Evolutionary conservation across 2,113 vertebrate genomes (phyloP).

Genomic region (Hydropotes inermis): DNA sequence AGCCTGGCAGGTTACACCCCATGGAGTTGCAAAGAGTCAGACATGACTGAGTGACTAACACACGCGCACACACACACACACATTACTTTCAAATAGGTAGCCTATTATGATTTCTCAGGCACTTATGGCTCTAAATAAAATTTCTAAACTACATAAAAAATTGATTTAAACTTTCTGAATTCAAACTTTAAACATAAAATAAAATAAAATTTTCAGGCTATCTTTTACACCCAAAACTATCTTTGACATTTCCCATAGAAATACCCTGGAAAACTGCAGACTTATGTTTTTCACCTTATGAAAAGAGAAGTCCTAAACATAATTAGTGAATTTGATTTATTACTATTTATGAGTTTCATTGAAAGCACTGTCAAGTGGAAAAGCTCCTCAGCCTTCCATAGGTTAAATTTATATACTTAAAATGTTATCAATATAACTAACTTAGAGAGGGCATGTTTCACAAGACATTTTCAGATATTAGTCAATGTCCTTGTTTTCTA

Average conservation of each 20-base stretch:
- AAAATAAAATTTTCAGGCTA: neutral
- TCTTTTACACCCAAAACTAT: neutral
- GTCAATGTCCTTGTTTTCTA: neutral
- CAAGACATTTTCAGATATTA: neutral
- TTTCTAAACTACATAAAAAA: neutral
- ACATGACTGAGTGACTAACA: too few relatives aligned
- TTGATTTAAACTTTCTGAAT: neutral
- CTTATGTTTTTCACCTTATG: neutral
- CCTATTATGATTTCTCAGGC: neutral
- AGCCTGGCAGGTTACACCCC: neutral
- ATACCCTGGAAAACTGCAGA: neutral
- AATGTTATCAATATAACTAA: neutral
- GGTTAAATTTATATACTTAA: neutral
- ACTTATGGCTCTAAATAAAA: neutral
- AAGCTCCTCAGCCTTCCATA: neutral
- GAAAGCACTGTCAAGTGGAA: neutral
- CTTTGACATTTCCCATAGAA: neutral
- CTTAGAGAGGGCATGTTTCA: neutral
- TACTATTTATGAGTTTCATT: neutral
- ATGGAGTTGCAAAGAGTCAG: accelerated
- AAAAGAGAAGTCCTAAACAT: neutral
- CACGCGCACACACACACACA: neutral
- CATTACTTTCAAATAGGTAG: neutral
- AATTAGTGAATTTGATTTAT: neutral
- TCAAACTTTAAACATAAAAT: neutral